phyloP scores from a whole-genome alignment of 2,888 invertebrate genomes.

The Polydrusus pterygomalis region DNA sequence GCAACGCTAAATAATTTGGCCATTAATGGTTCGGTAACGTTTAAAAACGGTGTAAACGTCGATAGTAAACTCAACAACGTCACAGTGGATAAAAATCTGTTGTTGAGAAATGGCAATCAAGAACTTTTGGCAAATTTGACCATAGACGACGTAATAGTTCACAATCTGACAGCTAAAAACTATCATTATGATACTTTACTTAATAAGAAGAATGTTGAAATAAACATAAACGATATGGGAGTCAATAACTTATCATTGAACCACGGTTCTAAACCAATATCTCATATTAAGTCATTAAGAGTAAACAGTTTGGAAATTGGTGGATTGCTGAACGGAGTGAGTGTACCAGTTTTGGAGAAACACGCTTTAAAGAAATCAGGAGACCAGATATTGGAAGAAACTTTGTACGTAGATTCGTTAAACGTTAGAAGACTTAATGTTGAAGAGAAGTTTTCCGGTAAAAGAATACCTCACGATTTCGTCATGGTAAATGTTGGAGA shows the following conservation, averaged over 20 bases:
- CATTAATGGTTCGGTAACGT: slow-evolving; percentile 64
- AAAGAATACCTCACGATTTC: slow-evolving; percentile 65
- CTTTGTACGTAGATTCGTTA: slow-evolving; percentile 66
- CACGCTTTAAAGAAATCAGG: slow-evolving; percentile 73
- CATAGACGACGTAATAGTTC: slow-evolving; percentile 26
- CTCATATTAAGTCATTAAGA: slow-evolving; percentile 61
- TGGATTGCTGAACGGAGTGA: slow-evolving; percentile 73
- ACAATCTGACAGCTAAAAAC: slow-evolving; percentile 22
- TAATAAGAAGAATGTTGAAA: slow-evolving; percentile 54
- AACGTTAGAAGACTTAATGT: slow-evolving; percentile 64
- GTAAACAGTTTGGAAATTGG: slow-evolving; percentile 71
- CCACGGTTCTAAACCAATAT: slow-evolving; percentile 14
- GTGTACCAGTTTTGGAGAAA: slow-evolving; percentile 70
- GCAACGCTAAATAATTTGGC: slow-evolving; percentile 61
- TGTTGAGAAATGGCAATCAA: slow-evolving; percentile 67
- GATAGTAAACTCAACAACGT: slow-evolving; percentile 65
- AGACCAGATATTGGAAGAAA: slow-evolving; percentile 72
- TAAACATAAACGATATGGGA: slow-evolving; percentile 60
- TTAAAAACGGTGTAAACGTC: slow-evolving; percentile 62
- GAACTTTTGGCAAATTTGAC: slow-evolving; percentile 62
- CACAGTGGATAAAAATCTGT: slow-evolving; percentile 62
- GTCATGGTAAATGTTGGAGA: slow-evolving; percentile 69
- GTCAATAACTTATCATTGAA: slow-evolving; percentile 58
- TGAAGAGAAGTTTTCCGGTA: slow-evolving; percentile 46
- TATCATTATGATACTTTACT: slow-evolving; percentile 2